These are phyloP conservation scores for Melanostoma scalare DNA, from an alignment of 2,888 invertebrate genomes.

Conservation along the genomic window DNA sequence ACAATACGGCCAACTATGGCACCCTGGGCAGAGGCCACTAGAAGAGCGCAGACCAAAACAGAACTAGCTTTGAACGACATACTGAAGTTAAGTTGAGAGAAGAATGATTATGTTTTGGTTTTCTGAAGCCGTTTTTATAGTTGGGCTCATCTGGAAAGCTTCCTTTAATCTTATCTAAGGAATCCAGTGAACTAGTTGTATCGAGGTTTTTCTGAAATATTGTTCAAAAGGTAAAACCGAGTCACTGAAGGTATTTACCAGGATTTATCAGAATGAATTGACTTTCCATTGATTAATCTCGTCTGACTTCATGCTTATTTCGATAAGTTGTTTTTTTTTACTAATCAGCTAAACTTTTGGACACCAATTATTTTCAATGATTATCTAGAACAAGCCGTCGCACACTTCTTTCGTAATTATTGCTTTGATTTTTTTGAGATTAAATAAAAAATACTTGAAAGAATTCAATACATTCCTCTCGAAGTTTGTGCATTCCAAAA, in stretches of 20 bases:
- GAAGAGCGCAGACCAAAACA: slow-evolving; percentile 22
- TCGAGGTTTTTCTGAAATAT: slow-evolving; percentile 20
- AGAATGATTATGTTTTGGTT: not conserved
- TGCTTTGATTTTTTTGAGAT: no score
- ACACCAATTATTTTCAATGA: not conserved
- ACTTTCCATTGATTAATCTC: no score
- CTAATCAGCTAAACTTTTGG: no score
- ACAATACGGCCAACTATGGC: slow-evolving; percentile 75
- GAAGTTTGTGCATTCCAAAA: no score
- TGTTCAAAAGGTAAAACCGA: no score
- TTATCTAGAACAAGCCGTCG: not conserved
- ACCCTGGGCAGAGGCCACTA: slow-evolving; percentile 35
- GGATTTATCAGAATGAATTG: no score
- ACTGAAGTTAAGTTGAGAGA: not conserved
- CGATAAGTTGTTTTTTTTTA: no score
- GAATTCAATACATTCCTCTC: no score
- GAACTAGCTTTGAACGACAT: slow-evolving; percentile 50
- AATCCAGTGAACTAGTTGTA: not conserved
- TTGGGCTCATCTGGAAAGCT: not conserved
- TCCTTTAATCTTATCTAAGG: slow-evolving; percentile 47
- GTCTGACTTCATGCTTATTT: no score
- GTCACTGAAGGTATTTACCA: no score
- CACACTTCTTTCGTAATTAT: no score
- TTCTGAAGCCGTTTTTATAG: slow-evolving; percentile 41
- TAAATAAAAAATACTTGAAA: no score